A percentile compares a stretch with the other conserved stretches of the same genome.
Evolutionary conservation across 2,797 vertebrate genomes (phyloP).

Genomic region (Staurois parvus): DNA sequence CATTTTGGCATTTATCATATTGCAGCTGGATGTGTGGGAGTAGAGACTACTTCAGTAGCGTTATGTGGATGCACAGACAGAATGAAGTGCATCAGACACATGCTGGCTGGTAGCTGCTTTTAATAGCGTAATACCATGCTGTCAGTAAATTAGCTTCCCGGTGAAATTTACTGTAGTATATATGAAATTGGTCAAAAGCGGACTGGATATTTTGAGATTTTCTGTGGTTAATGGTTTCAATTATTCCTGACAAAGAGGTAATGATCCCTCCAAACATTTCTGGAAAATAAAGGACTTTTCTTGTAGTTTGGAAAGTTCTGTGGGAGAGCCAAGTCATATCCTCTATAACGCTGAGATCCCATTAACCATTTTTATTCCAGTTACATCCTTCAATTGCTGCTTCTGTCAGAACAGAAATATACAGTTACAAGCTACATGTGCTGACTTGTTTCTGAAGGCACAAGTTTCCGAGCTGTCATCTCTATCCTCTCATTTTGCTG

Average conservation of each 20-base stretch:
- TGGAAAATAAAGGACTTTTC: constrained; percentile 43
- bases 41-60: constrained; percentile 37
- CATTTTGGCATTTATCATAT: constrained; percentile 38
- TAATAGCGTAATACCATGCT: not conserved
- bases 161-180: not conserved
- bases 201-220: not conserved
- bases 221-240: constrained; percentile 12
- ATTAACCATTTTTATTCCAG: not conserved
- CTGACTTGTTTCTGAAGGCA: no score
- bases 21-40: constrained; percentile 54
- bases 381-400: no score
- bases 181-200: not conserved
- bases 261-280: constrained; percentile 28
- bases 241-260: constrained; percentile 34
- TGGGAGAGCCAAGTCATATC: constrained; percentile 38
- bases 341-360: constrained; percentile 20
- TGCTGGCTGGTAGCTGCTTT: not conserved
- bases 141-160: not conserved
- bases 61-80: constrained; percentile 11
- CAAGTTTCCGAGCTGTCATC: no score
- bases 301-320: constrained; percentile 36
- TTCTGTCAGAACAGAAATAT: no score
- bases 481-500: no score
- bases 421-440: no score
- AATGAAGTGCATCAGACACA: not conserved